Conservation (phyloP, 2,888 invertebrate species). For the Molorchus minor region DNA sequence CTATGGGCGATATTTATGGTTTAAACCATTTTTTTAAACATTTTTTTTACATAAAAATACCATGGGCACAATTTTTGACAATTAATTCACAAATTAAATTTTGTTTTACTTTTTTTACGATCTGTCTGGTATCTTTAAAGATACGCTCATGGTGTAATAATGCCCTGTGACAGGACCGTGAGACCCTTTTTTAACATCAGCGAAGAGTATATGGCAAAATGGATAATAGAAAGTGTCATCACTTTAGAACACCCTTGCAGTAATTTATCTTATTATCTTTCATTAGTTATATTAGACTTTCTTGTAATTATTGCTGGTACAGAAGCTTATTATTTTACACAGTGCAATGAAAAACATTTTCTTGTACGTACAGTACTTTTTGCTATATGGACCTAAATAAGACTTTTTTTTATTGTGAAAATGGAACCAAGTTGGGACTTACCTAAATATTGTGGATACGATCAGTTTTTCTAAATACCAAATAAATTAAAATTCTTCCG, state of each 20-base stretch:
- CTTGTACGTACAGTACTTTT: constrained; percentile 16
- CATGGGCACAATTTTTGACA: too few species aligned
- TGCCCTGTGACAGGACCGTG: constrained; percentile 30
- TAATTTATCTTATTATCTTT: constrained; percentile 55
- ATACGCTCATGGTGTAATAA: constrained; percentile 23
- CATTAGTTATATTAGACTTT: constrained; percentile 45
- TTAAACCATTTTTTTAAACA: too few species aligned
- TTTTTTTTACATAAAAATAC: too few species aligned
- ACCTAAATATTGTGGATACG: too few species aligned
- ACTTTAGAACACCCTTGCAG: constrained; percentile 48
- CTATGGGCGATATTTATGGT: too few species aligned
- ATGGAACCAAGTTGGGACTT: too few species aligned
- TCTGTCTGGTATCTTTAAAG: too few species aligned
- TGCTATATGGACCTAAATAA: too few species aligned
- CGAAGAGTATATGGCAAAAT: constrained; percentile 43
- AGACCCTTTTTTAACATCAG: constrained; percentile 43
- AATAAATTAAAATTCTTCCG: too few species aligned
- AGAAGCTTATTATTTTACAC: constrained; percentile 25
- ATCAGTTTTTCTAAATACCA: too few species aligned
- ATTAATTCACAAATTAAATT: too few species aligned
- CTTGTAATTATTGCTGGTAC: constrained; percentile 38
- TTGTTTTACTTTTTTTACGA: too few species aligned
- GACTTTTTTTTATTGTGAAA: constrained; percentile 9
- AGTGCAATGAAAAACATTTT: constrained; percentile 25
- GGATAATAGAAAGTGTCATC: constrained; percentile 51